phyloP scores from a whole-genome alignment of 2,113 vertebrate genomes.

The Psilopsiagon aurifrons region DNA sequence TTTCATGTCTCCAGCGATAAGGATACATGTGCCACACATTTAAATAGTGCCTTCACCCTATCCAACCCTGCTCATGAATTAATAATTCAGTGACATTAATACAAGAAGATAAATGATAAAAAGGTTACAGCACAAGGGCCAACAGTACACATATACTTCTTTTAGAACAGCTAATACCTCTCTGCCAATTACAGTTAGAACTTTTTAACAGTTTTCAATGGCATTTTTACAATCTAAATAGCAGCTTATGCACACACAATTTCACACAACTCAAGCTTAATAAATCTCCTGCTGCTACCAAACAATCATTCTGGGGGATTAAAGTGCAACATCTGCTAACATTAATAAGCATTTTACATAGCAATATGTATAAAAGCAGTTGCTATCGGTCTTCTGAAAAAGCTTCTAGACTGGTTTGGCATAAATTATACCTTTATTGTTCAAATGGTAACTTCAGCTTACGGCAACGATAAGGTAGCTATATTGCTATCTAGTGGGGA shows the following conservation, averaged over 20 bases:
- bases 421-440: constrained; percentile 63
- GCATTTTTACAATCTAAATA: constrained; percentile 81
- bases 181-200: constrained; percentile 87
- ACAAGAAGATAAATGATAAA: constrained; percentile 92
- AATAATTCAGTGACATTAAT: constrained; percentile 96
- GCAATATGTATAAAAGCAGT: constrained; percentile 71
- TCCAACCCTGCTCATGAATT: constrained; percentile 84
- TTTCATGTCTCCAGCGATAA: constrained; percentile 92
- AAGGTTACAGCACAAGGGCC: constrained; percentile 82
- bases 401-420: constrained; percentile 61
- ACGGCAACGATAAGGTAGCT: constrained; percentile 49
- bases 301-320: constrained; percentile 82
- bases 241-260: constrained; percentile 81
- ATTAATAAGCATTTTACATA: constrained; percentile 79
- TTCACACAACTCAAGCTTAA: constrained; percentile 83
- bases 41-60: constrained; percentile 86
- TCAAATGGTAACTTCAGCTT: constrained; percentile 56
- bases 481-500: neutral
- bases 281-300: constrained; percentile 82
- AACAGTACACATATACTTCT: constrained; percentile 84
- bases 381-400: constrained; percentile 68
- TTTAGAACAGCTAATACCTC: constrained; percentile 84
- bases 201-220: constrained; percentile 81
- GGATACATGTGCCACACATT: constrained; percentile 86
- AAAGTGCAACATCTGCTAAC: constrained; percentile 80